Evolutionary conservation across 2,888 invertebrate species (phyloP).

Genomic region (Pantelozetes paolii): DNA sequence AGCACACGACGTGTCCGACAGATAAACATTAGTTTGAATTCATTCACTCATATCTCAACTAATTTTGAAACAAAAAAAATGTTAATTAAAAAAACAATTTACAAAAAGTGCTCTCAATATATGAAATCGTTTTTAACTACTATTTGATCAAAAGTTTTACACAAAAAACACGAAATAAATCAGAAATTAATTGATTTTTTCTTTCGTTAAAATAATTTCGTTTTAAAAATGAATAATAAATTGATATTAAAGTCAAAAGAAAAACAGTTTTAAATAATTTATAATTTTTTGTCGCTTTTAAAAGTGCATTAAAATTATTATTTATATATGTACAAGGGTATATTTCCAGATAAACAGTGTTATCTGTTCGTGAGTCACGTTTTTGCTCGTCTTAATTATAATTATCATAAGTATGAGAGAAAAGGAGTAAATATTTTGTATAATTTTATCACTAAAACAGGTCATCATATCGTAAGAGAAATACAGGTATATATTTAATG

Average conservation of each 20-base stretch:
- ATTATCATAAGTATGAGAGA: neutral
- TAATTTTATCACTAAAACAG: neutral
- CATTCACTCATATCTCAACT: neutral
- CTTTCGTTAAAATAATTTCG: neutral
- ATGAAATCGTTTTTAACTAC: too few species aligned
- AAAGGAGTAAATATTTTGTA: neutral
- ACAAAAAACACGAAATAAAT: too few species aligned
- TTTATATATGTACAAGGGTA: neutral
- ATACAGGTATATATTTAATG: neutral
- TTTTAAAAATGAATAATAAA: neutral
- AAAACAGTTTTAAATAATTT: neutral
- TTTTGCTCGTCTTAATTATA: neutral
- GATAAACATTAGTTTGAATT: neutral
- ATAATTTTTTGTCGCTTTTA: neutral
- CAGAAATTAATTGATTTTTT: too few species aligned
- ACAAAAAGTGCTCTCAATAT: too few species aligned
- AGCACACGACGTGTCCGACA: neutral
- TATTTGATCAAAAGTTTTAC: too few species aligned
- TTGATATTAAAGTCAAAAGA: neutral
- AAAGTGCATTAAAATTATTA: neutral
- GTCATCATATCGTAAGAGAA: neutral
- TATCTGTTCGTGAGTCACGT: slow-evolving; percentile 16
- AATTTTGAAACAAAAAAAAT: too few species aligned
- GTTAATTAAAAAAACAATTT: too few species aligned
- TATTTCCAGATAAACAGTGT: neutral